phyloP scores from a whole-genome alignment of 2,113 vertebrate species.

The Vulpes ferrilata region DNA sequence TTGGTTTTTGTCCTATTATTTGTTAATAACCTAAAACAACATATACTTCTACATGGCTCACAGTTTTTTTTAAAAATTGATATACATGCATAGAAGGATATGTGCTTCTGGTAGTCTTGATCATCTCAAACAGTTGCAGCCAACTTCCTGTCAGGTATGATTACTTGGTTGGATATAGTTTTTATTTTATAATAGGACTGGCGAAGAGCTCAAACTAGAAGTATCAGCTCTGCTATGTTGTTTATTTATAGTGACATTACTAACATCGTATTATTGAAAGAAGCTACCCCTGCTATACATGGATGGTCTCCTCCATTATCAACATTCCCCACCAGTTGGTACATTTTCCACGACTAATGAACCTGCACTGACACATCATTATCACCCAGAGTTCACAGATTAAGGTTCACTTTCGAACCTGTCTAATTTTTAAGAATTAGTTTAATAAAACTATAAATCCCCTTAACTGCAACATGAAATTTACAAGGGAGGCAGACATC shows the following conservation, averaged over 20 bases:
- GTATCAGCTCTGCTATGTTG: neutral
- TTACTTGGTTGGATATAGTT: neutral
- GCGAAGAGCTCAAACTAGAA: neutral
- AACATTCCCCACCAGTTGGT: neutral
- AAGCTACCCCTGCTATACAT: neutral
- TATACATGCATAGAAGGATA: neutral
- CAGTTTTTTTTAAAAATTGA: neutral
- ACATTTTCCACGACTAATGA: neutral
- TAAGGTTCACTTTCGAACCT: neutral
- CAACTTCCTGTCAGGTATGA: neutral
- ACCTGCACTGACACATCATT: neutral
- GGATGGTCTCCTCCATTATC: neutral
- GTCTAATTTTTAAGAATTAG: neutral
- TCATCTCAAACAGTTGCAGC: neutral
- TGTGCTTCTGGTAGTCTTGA: neutral
- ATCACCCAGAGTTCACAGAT: neutral
- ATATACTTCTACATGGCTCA: neutral
- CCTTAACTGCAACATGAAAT: neutral
- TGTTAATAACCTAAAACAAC: conserved; percentile 41
- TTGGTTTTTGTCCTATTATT: neutral
- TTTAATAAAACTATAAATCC: conserved; percentile 35
- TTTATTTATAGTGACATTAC: neutral
- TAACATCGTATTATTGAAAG: neutral
- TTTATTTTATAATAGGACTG: conserved; percentile 33
- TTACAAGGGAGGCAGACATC: neutral